Base-by-base conservation (phyloP, 2,113 vertebrate genomes). In the Malurus alboscapulatus region DNA sequence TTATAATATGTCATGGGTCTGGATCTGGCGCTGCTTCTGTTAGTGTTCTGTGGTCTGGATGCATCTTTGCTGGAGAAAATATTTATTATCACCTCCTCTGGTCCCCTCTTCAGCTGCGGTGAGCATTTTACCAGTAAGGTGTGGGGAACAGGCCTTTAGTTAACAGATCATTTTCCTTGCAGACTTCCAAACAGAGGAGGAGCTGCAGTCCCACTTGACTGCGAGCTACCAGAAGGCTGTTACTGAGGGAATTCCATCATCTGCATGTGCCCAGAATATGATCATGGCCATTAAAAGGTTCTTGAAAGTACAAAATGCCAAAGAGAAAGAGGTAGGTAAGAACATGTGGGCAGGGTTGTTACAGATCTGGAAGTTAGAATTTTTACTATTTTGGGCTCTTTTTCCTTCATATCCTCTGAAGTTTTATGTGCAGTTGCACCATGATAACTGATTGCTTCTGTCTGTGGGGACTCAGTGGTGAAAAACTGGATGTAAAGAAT, bases 121-220 rank as follows among this genome's bases (percentile, higher is more conserved):
- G 24, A 44, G 11, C 16, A 4, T 53, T 72, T 86, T 47, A 32
- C 40, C 27, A 34, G 36, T 74, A 32, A 67, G 24, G 3, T 50
- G n/a, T 61, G 58, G 8, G 51, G 29, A 72, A 26, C 14, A 40
- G 32, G 19, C 14, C 24, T 83, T 78, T 36, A 12, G 27, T 55
- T 76, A 62, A 38, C 12, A 40, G 14, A 40, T 7, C 10, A 4
- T 59, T 87, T 87, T 96, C 30, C 17, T 55, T 73, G 32, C 95
- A 99, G 99, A 97, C 94, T 98, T 99, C 88, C 98, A 96, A 79
- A 98, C 97, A 36, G 98, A 99, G 93, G 98, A 97, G 38, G 98
- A 99, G 54, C 97, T 99, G 78, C 90, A 98, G 45, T 97, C 97
- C 45, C 97, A 98, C 61, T 92, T 99, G 88, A 96, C 47, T 65